phyloP scores from a whole-genome alignment of 2,113 vertebrate genomes.

The Lycocorax pyrrhopterus region DNA sequence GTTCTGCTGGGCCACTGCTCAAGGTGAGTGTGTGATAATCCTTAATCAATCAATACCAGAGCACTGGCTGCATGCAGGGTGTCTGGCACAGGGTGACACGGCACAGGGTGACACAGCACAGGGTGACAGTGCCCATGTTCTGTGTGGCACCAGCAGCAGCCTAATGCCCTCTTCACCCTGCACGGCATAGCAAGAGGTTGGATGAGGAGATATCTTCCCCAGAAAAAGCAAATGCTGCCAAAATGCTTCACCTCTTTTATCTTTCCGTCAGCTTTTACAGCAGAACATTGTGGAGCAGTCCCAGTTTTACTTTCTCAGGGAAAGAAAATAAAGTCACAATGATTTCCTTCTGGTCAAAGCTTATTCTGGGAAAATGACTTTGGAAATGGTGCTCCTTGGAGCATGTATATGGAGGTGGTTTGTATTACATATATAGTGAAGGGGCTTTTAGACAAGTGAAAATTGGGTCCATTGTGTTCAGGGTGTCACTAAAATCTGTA shows the following conservation, averaged over 20 bases:
- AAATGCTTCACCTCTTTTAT: background rate
- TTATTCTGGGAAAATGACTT: background rate
- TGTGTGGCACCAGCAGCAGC: background rate
- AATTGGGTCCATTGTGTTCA: background rate
- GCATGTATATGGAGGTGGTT: background rate
- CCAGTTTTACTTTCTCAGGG: background rate
- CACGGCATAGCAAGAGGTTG: accelerated
- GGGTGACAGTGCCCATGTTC: background rate
- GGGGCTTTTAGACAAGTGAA: background rate
- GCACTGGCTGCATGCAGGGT: background rate
- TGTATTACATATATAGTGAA: background rate
- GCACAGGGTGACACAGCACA: background rate
- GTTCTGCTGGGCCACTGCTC: background rate
- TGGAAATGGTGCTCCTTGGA: background rate
- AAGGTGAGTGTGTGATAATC: background rate
- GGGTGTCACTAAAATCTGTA: background rate
- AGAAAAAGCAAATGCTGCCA: background rate
- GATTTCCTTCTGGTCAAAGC: background rate
- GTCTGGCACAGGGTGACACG: background rate
- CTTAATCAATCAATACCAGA: background rate
- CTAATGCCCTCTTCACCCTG: background rate
- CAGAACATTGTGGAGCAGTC: background rate
- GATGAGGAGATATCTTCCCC: background rate
- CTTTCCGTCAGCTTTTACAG: background rate
- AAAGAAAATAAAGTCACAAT: background rate